These are phyloP conservation scores for Phyto melanocephala DNA, from an alignment of 2,888 invertebrate species.

Conservation along the genomic window DNA sequence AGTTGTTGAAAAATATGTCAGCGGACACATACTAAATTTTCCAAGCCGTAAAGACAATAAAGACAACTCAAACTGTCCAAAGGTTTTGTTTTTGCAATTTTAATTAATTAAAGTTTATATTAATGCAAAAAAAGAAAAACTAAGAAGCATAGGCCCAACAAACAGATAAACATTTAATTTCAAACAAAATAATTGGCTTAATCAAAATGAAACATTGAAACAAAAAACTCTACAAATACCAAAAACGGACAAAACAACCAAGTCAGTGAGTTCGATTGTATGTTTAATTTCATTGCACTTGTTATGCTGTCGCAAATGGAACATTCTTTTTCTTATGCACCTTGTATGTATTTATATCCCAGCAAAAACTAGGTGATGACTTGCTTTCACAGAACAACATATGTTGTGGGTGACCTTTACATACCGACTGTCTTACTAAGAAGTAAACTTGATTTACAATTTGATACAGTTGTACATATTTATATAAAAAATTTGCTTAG, in stretches of 20 bases:
- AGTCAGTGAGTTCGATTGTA: not conserved
- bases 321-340: constrained; percentile 3
- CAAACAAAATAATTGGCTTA: not conserved
- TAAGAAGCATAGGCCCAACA: not conserved
- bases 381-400: too few species aligned
- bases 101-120: constrained; percentile 62
- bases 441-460: too few species aligned
- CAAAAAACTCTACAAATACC: not conserved
- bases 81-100: not conserved
- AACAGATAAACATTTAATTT: not conserved
- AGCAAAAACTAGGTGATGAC: too few species aligned
- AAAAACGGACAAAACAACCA: constrained; percentile 3
- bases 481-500: too few species aligned
- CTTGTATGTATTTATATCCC: too few species aligned
- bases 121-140: not conserved
- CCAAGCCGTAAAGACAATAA: not conserved
- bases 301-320: too few species aligned
- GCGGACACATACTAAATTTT: not conserved
- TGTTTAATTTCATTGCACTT: too few species aligned
- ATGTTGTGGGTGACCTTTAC: too few species aligned
- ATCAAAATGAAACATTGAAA: not conserved
- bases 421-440: too few species aligned
- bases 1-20: constrained; percentile 23
- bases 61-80: not conserved
- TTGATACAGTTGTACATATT: too few species aligned